These are phyloP conservation scores for Fistularia commersonii DNA, from an alignment of 2,797 vertebrate genomes.

Conservation along the genomic window DNA sequence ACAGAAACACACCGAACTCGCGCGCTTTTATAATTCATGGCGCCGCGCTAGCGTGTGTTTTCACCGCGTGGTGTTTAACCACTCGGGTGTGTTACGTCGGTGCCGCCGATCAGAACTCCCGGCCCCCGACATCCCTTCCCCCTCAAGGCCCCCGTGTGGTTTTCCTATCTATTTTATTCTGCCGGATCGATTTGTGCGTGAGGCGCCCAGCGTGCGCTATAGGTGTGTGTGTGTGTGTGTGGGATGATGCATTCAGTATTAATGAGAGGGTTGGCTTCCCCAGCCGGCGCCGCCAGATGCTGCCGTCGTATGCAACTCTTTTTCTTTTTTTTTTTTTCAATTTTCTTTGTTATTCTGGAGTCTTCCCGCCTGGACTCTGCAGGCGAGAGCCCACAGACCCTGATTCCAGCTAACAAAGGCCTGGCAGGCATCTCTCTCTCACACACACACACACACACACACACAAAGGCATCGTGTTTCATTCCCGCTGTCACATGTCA, in stretches of 20 bases:
- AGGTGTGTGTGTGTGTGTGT: conserved; percentile 55
- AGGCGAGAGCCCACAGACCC: too few relatives aligned
- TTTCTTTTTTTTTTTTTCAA: conserved; percentile 57
- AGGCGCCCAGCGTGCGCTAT: conserved; percentile 39
- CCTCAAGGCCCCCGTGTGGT: conserved; percentile 57
- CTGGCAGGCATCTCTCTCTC: too few relatives aligned
- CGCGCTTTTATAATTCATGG: conserved; percentile 56
- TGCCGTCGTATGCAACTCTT: conserved; percentile 60
- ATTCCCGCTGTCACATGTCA: conserved; percentile 1
- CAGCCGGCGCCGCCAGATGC: conserved; percentile 61
- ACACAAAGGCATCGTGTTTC: conserved; percentile 28
- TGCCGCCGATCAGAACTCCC: not conserved
- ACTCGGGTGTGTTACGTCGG: conserved; percentile 44
- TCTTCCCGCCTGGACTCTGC: too few relatives aligned
- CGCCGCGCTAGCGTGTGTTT: conserved; percentile 25
- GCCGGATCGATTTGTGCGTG: conserved; percentile 42
- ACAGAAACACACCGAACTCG: conserved; percentile 24
- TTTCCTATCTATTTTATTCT: conserved; percentile 60
- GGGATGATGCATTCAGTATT: conserved; percentile 63
- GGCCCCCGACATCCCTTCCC: conserved; percentile 17
- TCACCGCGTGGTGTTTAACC: conserved; percentile 51
- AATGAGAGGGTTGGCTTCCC: conserved; percentile 64
- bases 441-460: too few relatives aligned
- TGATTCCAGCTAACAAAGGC: conserved; percentile 28
- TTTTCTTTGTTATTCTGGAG: conserved; percentile 37